Evolutionary conservation across 2,113 vertebrate genomes (phyloP).

Genomic region (Scytalopus superciliaris): DNA sequence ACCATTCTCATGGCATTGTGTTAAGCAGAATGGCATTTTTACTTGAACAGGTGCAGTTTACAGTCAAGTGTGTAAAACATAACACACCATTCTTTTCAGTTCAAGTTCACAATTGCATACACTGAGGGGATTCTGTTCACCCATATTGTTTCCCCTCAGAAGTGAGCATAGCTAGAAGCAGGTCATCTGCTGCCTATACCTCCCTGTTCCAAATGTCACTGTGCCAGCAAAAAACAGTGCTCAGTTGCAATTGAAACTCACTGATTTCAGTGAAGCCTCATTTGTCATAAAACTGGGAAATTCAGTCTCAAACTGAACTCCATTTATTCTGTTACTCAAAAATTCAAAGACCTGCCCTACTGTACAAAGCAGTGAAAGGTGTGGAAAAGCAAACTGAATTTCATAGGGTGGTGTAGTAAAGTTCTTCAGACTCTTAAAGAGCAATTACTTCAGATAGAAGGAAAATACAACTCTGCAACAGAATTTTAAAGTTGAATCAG

Average conservation of each 20-base stretch:
- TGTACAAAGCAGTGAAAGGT: neutral
- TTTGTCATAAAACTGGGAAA: neutral
- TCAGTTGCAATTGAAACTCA: neutral
- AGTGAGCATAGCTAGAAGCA: neutral
- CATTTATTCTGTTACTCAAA: neutral
- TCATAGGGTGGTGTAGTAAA: neutral
- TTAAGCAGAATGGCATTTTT: neutral
- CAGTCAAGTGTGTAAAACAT: neutral
- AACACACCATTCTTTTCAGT: neutral
- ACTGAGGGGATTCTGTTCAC: neutral
- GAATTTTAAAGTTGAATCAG: neutral
- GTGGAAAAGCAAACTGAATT: neutral
- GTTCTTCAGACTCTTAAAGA: neutral
- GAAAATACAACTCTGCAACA: neutral
- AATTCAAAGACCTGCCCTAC: neutral
- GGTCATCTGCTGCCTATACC: neutral
- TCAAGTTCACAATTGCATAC: neutral
- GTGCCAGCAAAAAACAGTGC: neutral
- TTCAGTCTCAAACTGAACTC: neutral
- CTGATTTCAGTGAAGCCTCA: neutral
- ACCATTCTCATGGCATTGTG: neutral
- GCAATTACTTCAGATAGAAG: neutral
- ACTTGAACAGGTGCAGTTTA: neutral
- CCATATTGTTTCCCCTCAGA: neutral
- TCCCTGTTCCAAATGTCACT: neutral